A percentile compares a stretch with the other conserved stretches of the same genome.
Conservation (phyloP, 2,113 vertebrate species). For the Ptilorrhoa leucosticta region DNA sequence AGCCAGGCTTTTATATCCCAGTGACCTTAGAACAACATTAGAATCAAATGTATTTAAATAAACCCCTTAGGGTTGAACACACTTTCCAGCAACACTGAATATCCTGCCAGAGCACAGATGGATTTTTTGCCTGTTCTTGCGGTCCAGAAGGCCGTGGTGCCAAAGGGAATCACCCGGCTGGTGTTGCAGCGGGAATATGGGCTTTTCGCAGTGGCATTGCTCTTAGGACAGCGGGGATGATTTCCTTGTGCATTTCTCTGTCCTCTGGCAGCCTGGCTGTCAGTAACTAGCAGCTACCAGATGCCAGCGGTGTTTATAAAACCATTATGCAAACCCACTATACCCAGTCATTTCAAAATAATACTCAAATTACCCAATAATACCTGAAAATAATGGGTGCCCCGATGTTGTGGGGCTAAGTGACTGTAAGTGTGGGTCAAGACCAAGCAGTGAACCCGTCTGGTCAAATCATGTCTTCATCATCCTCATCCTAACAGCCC, state of each 20-base stretch:
- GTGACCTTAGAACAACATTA: slow-evolving; percentile 3
- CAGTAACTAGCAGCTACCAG: not conserved
- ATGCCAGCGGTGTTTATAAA: not conserved
- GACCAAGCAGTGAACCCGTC: not conserved
- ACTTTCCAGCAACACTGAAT: not conserved
- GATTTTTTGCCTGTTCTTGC: not conserved
- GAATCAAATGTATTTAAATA: not conserved
- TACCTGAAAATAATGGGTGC: not conserved
- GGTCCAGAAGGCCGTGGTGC: not conserved
- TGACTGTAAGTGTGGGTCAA: not conserved
- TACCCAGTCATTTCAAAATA: not conserved
- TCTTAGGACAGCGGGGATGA: not conserved
- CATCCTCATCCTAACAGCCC: not conserved
- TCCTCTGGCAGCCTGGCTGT: not conserved
- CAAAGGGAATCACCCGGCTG: not conserved
- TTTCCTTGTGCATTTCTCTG: not conserved
- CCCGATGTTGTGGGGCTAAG: not conserved
- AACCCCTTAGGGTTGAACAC: not conserved
- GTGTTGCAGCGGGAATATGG: not conserved
- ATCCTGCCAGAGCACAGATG: not conserved
- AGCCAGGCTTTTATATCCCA: not conserved
- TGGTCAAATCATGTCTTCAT: not conserved
- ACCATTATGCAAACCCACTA: not conserved
- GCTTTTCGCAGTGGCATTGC: not conserved
- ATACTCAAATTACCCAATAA: not conserved